Percentiles rank a stretch among this genome's conserved stretches.
These are phyloP conservation scores for Perdita meconis DNA, from an alignment of 2,888 invertebrate genomes.

Conservation along the genomic window DNA sequence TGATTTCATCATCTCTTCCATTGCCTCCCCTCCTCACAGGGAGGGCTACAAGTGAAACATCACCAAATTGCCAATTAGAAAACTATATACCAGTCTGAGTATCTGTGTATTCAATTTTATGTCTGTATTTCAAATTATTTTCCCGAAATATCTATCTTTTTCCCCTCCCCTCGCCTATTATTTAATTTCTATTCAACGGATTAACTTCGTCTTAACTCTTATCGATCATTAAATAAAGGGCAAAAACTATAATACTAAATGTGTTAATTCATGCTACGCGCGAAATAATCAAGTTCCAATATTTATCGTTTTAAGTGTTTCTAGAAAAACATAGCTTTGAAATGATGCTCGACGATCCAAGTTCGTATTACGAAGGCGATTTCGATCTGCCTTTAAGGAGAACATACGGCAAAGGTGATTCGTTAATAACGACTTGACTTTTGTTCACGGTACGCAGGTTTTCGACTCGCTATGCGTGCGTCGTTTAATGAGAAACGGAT, in stretches of 20 bases:
- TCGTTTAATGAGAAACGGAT: slow-evolving; percentile 62
- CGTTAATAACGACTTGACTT: slow-evolving; percentile 27
- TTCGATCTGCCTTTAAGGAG: slow-evolving; percentile 13
- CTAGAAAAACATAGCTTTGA: slow-evolving; percentile 15
- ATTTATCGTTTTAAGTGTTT: not conserved
- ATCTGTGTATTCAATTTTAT: slow-evolving; percentile 68
- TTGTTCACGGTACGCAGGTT: slow-evolving; percentile 32
- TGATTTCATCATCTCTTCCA: slow-evolving; percentile 71
- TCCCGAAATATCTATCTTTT: slow-evolving; percentile 54
- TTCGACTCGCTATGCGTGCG: slow-evolving; percentile 40
- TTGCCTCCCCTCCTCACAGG: slow-evolving; percentile 83
- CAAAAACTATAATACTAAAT: not conserved
- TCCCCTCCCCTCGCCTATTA: slow-evolving; percentile 23
- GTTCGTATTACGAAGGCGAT: slow-evolving; percentile 8
- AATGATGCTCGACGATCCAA: slow-evolving; percentile 10
- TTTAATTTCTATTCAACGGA: slow-evolving; percentile 29
- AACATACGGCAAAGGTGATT: slow-evolving; percentile 22
- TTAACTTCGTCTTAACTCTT: slow-evolving; percentile 15
- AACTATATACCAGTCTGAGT: slow-evolving; percentile 57
- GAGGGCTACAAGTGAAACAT: slow-evolving; percentile 85
- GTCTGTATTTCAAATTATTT: slow-evolving; percentile 66
- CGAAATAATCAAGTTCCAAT: slow-evolving; percentile 24
- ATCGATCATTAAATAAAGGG: not conserved
- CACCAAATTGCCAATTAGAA: slow-evolving; percentile 84
- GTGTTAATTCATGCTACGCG: slow-evolving; percentile 24